Evolutionary conservation across 1,140 invertebrate species (phyloP), one percentile per base, ranked within the genome.

Genomic region (Euglossa dilemma): DNA sequence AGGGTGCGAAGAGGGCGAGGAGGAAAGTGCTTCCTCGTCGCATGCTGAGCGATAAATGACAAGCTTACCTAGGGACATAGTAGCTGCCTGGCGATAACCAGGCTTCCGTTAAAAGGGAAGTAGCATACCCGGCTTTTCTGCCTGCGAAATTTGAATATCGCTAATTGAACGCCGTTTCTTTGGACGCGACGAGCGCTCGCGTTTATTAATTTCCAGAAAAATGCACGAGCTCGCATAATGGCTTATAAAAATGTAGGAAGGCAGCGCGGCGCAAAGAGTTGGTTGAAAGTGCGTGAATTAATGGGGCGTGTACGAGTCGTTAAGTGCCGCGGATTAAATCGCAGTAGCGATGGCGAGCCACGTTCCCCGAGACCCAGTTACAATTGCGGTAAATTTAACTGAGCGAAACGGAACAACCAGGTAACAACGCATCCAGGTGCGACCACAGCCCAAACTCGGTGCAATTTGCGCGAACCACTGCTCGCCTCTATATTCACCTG

Each of bases 341-440:
- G 54, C 14, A 59, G 67, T 18, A 45, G 61, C 9, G 50, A 54
- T 28, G 59, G 5, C 59, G 11, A 28, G 43, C 59, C 28, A 25
- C 70, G 54, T 75, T 56, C 59, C 36, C 64, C 75, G 50, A 76
- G 70, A 72, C 71, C 75, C 75, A 77, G 70, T 84, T 61, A 84
- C 76, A 87, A 87, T 87, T 87, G 85, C 72, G 76, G 82, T 84
- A n/a, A 57, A 70, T 78, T 87, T 87, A 87, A 85, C 77, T 52
- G 83, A 74, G 67, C 67, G 61, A n/a, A 70, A 59, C 73, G 80
- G 36, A 64, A 28, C 43, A 50, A 23, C 54, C 72, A 87, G 80
- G 85, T 86, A 87, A 69, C 77, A 69, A 63, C 36, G 61, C 72
- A 67, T 63, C 80, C 85, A 84, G 83, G 73, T 82, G 70, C 36